These are phyloP conservation scores for Drosophila neotestacea DNA, from an alignment of 2,888 invertebrate genomes.

Conservation along the genomic window DNA sequence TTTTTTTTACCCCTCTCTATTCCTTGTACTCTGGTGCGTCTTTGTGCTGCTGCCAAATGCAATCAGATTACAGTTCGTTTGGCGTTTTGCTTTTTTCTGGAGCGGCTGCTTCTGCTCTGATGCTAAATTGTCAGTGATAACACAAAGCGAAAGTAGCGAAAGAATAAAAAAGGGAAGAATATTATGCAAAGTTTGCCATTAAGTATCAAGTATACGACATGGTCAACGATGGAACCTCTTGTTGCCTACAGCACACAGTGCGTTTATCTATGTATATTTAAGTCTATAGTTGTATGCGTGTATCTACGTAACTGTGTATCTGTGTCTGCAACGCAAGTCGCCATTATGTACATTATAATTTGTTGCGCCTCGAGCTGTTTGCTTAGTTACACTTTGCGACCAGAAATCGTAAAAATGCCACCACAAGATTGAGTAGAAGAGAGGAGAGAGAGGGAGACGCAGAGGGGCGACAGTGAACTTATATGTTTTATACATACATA, in stretches of 20 bases:
- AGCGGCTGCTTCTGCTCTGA: conserved; percentile 17
- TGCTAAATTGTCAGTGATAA: conserved; percentile 73
- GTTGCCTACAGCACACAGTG: conserved; percentile 41
- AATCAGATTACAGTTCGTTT: conserved; percentile 79
- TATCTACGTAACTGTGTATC: conserved; percentile 10
- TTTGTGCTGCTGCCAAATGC: conserved; percentile 77
- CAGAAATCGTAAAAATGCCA: conserved; percentile 72
- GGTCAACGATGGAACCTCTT: conserved; percentile 52
- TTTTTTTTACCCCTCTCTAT: not conserved
- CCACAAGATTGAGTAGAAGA: conserved; percentile 20
- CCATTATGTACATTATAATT: conserved; percentile 74
- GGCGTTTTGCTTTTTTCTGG: conserved; percentile 41
- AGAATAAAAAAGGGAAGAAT: conserved; percentile 37
- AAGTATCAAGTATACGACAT: conserved; percentile 67
- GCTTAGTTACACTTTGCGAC: conserved; percentile 64
- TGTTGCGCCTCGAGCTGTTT: conserved; percentile 70
- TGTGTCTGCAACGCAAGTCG: conserved; percentile 54
- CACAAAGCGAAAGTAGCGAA: conserved; percentile 62
- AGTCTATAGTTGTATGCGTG: conserved; percentile 39
- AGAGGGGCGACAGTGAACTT: conserved; percentile 12
- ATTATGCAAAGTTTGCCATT: conserved; percentile 70
- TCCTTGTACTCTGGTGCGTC: conserved; percentile 15
- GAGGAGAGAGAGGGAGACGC: conserved; percentile 14
- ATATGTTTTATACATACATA: conserved; percentile 37
- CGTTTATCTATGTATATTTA: conserved; percentile 44